These are phyloP conservation scores for Isaurus tuberculatus DNA, from an alignment of 92 coral and sea anemone genomes.

Conservation along the genomic window DNA sequence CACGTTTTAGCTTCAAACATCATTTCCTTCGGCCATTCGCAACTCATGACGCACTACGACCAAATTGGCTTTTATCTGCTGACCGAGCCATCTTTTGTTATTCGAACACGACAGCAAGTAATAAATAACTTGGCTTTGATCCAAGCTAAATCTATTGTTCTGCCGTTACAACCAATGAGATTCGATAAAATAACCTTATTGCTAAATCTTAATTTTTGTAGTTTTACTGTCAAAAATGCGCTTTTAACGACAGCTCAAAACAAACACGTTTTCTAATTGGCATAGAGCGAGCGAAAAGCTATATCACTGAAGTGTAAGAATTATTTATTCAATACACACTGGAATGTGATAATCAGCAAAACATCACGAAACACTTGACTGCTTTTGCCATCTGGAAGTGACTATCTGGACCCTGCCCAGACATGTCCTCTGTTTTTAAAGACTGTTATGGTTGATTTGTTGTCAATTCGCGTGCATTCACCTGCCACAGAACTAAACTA, in stretches of 20 bases:
- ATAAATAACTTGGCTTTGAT: conserved; percentile 21
- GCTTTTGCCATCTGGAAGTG: conserved; percentile 11
- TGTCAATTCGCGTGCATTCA: not conserved
- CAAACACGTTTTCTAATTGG: not conserved
- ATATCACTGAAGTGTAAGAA: not conserved
- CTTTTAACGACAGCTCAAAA: not conserved
- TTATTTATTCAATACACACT: not conserved
- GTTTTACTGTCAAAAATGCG: not conserved
- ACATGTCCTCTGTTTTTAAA: not conserved
- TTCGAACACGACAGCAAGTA: not conserved
- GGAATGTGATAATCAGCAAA: conserved; percentile 1
- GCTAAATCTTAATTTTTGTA: not conserved
- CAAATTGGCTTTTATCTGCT: not conserved
- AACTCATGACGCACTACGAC: not conserved
- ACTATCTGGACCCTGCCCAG: conserved; percentile 5
- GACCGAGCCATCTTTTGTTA: conserved; percentile 14
- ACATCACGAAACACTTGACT: conserved; percentile 19
- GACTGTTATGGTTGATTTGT: not conserved
- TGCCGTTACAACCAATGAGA: conserved; percentile 9
- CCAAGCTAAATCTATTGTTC: conserved; percentile 31
- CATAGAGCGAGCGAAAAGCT: not conserved
- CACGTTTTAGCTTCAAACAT: not conserved
- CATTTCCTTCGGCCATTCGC: conserved; percentile 9
- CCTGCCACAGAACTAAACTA: not conserved
- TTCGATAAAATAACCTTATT: not conserved